phyloP scores from a whole-genome alignment of 2,113 vertebrate genomes.

The Orcinus orca region DNA sequence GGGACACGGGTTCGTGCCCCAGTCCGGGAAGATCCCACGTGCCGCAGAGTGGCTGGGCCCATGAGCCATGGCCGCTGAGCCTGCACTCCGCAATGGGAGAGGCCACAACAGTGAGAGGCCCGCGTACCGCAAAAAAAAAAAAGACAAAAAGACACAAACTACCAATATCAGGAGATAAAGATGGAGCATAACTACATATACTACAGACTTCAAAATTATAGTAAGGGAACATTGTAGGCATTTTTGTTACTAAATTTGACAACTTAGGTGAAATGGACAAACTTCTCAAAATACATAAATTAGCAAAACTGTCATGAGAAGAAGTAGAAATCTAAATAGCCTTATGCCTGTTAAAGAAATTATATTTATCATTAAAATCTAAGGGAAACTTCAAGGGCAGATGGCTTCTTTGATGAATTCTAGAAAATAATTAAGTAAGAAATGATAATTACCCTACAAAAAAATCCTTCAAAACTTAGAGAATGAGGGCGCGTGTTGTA shows the following conservation, averaged over 20 bases:
- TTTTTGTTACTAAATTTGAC: not conserved
- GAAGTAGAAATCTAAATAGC: not conserved
- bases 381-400: not conserved
- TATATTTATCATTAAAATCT: not conserved
- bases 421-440: not conserved
- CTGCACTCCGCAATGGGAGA: no score
- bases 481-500: not conserved
- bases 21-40: no score
- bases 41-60: no score
- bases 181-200: not conserved
- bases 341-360: not conserved
- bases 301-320: not conserved
- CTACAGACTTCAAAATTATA: not conserved
- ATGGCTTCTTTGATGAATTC: not conserved
- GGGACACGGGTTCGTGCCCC: no score
- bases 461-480: not conserved
- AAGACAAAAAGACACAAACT: not conserved
- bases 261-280: not conserved
- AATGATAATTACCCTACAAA: not conserved
- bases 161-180: not conserved
- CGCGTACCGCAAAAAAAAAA: no score
- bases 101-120: no score
- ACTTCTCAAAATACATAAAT: not conserved
- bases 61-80: no score
- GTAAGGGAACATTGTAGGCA: not conserved